Evolutionary conservation across 1,140 invertebrate species (phyloP).

Genomic region (Acromyrmex charruanus): DNA sequence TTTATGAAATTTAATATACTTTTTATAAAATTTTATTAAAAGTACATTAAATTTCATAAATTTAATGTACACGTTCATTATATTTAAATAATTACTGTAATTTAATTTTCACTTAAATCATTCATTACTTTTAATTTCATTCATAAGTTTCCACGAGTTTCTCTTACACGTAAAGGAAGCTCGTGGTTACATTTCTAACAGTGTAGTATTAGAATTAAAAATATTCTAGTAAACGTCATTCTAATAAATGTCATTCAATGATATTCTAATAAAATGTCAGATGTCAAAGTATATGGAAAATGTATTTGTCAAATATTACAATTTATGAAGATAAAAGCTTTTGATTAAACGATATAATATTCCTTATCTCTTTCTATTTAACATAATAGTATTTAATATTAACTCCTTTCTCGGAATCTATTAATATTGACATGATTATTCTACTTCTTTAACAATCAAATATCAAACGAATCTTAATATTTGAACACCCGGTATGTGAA

Average conservation of each 20-base stretch:
- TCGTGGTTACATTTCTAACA: too few relatives aligned
- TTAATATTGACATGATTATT: slow-evolving; percentile 12
- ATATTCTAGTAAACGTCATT: slow-evolving; percentile 9
- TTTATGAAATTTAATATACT: too few relatives aligned
- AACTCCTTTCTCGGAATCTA: not conserved
- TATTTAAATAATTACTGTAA: too few relatives aligned
- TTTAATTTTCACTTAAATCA: too few relatives aligned
- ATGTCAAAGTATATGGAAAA: not conserved
- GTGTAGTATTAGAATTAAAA: not conserved
- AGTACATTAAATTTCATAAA: too few relatives aligned
- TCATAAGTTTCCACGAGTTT: too few relatives aligned
- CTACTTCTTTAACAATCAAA: not conserved
- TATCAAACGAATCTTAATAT: slow-evolving; percentile 13
- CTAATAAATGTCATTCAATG: slow-evolving; percentile 2
- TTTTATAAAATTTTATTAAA: too few relatives aligned
- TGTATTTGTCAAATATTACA: not conserved
- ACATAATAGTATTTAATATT: not conserved
- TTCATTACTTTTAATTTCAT: too few relatives aligned
- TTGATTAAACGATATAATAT: not conserved
- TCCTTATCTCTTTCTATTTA: not conserved
- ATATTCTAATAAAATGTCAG: not conserved
- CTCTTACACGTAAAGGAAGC: too few relatives aligned
- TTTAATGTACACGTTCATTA: too few relatives aligned
- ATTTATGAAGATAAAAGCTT: not conserved
- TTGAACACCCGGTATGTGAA: not conserved